These are phyloP conservation scores for Phrixothrix hirtus DNA, from an alignment of 2,888 invertebrate species.

Conservation along the genomic window DNA sequence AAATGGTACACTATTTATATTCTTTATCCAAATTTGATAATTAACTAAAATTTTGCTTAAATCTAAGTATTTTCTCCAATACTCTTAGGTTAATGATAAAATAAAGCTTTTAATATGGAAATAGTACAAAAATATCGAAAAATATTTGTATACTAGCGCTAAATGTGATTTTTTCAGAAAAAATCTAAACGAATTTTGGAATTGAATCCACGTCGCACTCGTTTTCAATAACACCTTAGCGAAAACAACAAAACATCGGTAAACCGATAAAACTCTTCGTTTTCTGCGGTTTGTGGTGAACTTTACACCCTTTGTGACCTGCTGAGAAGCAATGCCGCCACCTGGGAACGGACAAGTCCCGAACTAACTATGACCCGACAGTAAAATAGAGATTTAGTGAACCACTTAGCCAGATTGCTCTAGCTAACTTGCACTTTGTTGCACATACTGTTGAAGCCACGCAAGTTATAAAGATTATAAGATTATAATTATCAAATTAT, in stretches of 20 bases:
- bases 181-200: background rate
- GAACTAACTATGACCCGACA: conserved; percentile 33
- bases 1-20: too few relatives aligned
- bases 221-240: conserved; percentile 19
- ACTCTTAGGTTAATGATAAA: too few relatives aligned
- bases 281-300: conserved; percentile 32
- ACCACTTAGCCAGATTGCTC: conserved; percentile 40
- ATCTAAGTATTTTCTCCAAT: too few relatives aligned
- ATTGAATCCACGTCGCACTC: background rate
- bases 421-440: conserved; percentile 22
- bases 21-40: too few relatives aligned
- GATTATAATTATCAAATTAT: background rate
- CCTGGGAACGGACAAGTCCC: conserved; percentile 34
- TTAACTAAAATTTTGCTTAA: too few relatives aligned
- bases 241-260: conserved; percentile 28
- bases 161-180: background rate
- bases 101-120: too few relatives aligned
- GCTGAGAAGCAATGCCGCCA: conserved; percentile 30
- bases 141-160: too few relatives aligned
- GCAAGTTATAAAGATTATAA: too few relatives aligned
- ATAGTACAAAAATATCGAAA: background rate
- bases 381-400: conserved; percentile 39
- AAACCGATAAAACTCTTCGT: conserved; percentile 34
- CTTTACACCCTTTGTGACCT: conserved; percentile 36
- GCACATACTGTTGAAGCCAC: conserved; percentile 7